Base-by-base conservation (phyloP, 2,888 invertebrate genomes). In the Eurytoma adleriae region DNA sequence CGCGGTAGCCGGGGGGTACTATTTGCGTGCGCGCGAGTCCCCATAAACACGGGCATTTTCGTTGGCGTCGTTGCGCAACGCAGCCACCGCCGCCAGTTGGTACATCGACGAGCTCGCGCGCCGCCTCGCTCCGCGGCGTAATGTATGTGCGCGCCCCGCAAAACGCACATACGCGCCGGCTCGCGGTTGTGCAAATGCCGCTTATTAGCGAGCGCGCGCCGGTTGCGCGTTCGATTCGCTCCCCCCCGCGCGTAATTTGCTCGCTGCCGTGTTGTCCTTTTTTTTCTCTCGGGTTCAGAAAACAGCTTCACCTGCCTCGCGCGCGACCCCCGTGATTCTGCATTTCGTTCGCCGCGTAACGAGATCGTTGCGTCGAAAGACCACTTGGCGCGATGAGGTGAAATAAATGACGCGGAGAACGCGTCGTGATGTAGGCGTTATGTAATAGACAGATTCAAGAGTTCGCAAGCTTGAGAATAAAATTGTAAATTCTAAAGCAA, bases 101-200 rank as follows among this genome's bases (percentile, higher is more conserved):
- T 73, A 68, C 66, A 67, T 67, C 75, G 48, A 18, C 48, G 64
- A 40, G 64, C 40, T 64, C 18, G 57, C 18, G 18, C 18, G 18
- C 10, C 12, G 16, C 30, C 30, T 3, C 30, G 30, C 30, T 30
- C 30, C 30, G 40, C 40, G 40, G 7, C 10, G 40, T 40, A 40
- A 40, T 40, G 40, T 40, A 48, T 40, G 40, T 64, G 48, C 64
- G 12, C 64, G 64, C 30, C 64, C 48, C 48, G 20, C n/a, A 10
- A 30, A 54, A 12, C 40, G 70, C 59, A 12, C 30, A 20, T 30
- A 18, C 20, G 24, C 59, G 50, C 40, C 16, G 3, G 24, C 61
- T 24, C 54, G 71, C 40, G 16, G 54, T 73, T 78, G 79, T 73
- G 79, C 79, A 79, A 73, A 30, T 69, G 68, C 62, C 40, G 64